Base-by-base conservation (phyloP, 1,140 invertebrate species). In the Alviniconcha marisindica region DNA sequence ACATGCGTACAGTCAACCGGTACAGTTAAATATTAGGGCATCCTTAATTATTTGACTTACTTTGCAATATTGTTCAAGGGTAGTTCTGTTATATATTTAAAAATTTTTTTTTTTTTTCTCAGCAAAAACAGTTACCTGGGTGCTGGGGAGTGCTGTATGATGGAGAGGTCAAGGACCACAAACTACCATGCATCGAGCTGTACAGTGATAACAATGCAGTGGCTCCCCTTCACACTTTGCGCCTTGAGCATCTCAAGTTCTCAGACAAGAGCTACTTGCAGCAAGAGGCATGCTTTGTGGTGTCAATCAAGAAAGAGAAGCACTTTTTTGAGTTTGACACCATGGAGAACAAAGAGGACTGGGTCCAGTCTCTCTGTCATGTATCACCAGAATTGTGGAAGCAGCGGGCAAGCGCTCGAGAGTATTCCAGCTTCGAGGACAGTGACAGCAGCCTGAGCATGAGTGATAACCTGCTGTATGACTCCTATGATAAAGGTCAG, bases 251-350 rank as follows among this genome's bases (percentile, higher is more conserved):
- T 14, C 36, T 80, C 38, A 80, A 66, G 40, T 80, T 54, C 21
- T 36, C 56, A 5, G 78, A 66, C 56, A 80, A 80, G 60, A 80
- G 78, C 48, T 69, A 28, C 38, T 18, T 15, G 33, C 60, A 63
- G 7, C 31, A 14, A 44, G 78, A 80, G 3, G 38, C 51, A 2
- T 31, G 21, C 38, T 82, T 84, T 42, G 79, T 77, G 40, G 24
- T 84, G 28, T 44, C 77, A 10, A 84, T 80, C 24, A 81, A 36
- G 44, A 81, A 77, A 36, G 78, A 84, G 38, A 84, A 84, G 54
- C 73, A 76, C 60, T 56, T 42, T 31, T 82, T 84, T 36, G n/a
- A 24, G 33, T 42, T 63, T 15, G 44, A 71, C 3, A 66, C 10
- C 1, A 28, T 81, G 40, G 18, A 24, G 1, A 56, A 77, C 7